Evolutionary conservation across 1,140 invertebrate species (phyloP).

Genomic region (Rhizoglyphus robini): DNA sequence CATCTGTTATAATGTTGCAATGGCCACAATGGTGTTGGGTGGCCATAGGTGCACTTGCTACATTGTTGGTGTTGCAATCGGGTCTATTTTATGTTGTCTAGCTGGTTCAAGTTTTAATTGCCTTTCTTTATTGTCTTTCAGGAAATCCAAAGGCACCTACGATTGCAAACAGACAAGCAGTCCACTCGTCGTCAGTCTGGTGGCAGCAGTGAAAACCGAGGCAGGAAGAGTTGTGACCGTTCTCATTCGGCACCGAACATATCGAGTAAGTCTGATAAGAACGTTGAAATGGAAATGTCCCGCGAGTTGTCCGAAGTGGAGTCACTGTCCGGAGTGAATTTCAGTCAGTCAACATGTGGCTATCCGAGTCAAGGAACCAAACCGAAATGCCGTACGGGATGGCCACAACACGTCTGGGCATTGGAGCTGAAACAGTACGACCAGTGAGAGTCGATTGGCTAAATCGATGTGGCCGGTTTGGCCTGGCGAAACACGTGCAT

Average conservation of each 20-base stretch:
- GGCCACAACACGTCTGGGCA: constrained; percentile 90
- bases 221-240: not conserved
- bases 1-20: constrained; percentile 15
- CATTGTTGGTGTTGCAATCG: not conserved
- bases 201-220: too few relatives aligned
- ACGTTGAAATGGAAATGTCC: too few relatives aligned
- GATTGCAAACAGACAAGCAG: not conserved
- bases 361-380: too few relatives aligned
- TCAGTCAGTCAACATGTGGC: too few relatives aligned
- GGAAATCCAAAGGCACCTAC: constrained; percentile 12
- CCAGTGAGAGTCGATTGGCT: not conserved
- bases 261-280: too few relatives aligned
- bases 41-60: not conserved
- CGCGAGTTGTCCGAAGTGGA: too few relatives aligned
- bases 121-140: not conserved
- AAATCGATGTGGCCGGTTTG: too few relatives aligned
- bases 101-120: not conserved
- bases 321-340: too few relatives aligned
- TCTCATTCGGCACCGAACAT: not conserved
- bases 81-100: not conserved
- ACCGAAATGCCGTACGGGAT: constrained; percentile 69
- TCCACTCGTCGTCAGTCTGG: not conserved
- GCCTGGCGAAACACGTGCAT: not conserved
- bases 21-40: not conserved
- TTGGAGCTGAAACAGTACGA: constrained; percentile 55